Evolutionary conservation across 2,888 invertebrate species (phyloP), one percentile per base, ranked within the genome.

Genomic region (Pyrocoelia pectoralis): DNA sequence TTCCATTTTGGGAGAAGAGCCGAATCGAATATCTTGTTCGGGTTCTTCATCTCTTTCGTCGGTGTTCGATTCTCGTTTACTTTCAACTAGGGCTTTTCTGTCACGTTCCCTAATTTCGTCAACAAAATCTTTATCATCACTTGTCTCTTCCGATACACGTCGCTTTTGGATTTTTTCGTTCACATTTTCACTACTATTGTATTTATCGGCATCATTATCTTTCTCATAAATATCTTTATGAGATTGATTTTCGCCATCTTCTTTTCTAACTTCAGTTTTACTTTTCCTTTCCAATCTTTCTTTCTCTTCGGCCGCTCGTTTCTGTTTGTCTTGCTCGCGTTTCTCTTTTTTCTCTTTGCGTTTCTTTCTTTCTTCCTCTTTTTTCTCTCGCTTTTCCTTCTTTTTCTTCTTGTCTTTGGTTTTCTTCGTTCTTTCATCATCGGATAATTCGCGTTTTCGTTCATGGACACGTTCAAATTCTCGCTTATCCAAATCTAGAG

Each of bases 41-140:
- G 43, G 43, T 6, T 3, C 10, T 2, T 33, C 2, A 33, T 33
- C 10, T 10, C 17, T 15, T 1, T 46, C 18, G 4, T 3, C 5
- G 6, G 14, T 13, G 8, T 14, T 14, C 9, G 46, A 46, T n/a
- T 46, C 46, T 3, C n/a, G 10, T 17, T 46, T 46, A 17, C 17
- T 46, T 78, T 79, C 61, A 79, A 77, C 62, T 75, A 79, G 4
- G 3, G 8, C n/a, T 43, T 43, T 43, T 5, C 6, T 12, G 8
- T 12, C 12, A 13, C 19, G 3, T 33, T 33, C 33, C n/a, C 12
- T 17, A 10, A 29, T 53, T 66, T 68, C 68, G 57, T 77, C 79
- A 58, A 83, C 83, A 71, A 84, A 85, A 54, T 85, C 86, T 74
- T 85, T 85, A 68, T 85, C 85, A 14, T 86, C 85, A 56, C 84